phyloP scores from a whole-genome alignment of 1,140 invertebrate species.

The Pteromalus puparum region DNA sequence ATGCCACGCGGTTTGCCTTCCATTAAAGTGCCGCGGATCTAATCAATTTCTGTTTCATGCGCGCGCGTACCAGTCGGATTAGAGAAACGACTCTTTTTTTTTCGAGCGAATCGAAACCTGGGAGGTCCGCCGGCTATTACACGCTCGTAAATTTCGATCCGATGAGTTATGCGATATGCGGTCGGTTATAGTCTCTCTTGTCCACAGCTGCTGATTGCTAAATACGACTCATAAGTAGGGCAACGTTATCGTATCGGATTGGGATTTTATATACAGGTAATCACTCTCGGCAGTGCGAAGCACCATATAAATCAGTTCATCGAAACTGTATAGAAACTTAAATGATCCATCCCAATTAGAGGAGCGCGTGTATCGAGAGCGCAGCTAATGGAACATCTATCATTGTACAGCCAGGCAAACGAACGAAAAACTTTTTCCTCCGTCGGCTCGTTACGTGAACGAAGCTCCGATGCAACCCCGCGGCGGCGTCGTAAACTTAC shows the following conservation, averaged over 20 bases:
- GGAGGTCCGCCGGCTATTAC: conserved; percentile 43
- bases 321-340: not conserved
- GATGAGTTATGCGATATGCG: not conserved
- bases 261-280: not conserved
- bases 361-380: not conserved
- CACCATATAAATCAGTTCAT: not conserved
- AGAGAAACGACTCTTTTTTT: not conserved
- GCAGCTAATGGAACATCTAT: not conserved
- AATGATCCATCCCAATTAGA: not conserved
- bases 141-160: conserved; percentile 33
- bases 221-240: not conserved
- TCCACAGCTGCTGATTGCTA: not conserved
- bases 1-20: conserved; percentile 14
- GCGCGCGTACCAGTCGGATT: not conserved
- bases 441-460: not conserved
- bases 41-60: conserved; percentile 39
- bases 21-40: conserved; percentile 26
- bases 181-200: not conserved
- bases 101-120: conserved; percentile 11
- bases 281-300: not conserved
- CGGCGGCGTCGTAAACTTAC: not conserved
- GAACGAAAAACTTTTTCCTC: not conserved
- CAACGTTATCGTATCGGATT: not conserved
- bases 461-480: not conserved
- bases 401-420: not conserved